A percentile compares a stretch with the other conserved stretches of the same genome.
Evolutionary conservation across 2,888 invertebrate genomes (phyloP).

Genomic region (Leucophenga montana): DNA sequence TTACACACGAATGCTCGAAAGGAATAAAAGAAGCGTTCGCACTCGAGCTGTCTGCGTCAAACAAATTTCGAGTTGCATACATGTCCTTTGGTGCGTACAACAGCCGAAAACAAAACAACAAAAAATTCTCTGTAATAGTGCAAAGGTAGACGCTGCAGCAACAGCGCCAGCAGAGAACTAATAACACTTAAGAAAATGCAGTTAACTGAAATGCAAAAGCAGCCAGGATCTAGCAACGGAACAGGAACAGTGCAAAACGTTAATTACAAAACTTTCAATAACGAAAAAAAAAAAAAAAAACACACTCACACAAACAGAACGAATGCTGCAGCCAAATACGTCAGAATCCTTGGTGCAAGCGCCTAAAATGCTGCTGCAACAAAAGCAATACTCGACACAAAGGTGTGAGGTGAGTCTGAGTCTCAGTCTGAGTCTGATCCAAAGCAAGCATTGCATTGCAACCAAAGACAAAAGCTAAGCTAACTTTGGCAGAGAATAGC

Average conservation of each 20-base stretch:
- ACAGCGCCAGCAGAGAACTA: conserved; percentile 49
- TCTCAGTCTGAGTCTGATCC: not conserved
- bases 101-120: conserved; percentile 5
- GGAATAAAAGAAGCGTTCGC: not conserved
- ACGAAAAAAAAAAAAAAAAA: not conserved
- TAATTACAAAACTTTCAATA: conserved; percentile 58
- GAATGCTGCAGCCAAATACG: not conserved
- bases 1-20: too few species aligned
- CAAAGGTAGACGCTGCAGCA: conserved; percentile 29
- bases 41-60: not conserved
- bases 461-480: not conserved
- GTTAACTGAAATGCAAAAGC: not conserved
- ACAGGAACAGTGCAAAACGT: conserved; percentile 50
- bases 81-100: conserved; percentile 6
- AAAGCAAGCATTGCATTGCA: conserved; percentile 3
- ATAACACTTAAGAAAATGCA: conserved; percentile 53
- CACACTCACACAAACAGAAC: not conserved
- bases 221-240: not conserved
- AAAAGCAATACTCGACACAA: conserved; percentile 1
- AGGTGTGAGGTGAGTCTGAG: not conserved
- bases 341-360: not conserved
- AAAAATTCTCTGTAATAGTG: conserved; percentile 2
- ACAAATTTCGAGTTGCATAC: not conserved
- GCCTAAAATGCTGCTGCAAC: conserved; percentile 23
- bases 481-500: not conserved